Evolutionary conservation across 2,888 invertebrate species (phyloP).

Genomic region (Dexiosoma caninum): DNA sequence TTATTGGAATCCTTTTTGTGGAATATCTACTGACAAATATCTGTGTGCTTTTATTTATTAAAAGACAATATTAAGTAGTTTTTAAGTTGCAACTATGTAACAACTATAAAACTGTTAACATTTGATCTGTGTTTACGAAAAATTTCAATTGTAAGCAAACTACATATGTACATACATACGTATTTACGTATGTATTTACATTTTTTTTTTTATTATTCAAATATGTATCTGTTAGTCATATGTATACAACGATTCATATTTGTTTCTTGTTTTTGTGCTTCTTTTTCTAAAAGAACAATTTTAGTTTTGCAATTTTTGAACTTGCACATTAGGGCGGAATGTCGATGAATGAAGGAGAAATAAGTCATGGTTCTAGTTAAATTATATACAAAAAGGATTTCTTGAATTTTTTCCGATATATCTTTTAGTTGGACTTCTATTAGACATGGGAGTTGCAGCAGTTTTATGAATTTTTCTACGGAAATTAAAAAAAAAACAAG

Average conservation of each 20-base stretch:
- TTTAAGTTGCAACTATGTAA: slow-evolving; percentile 21
- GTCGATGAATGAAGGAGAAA: too few species aligned
- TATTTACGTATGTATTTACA: too few species aligned
- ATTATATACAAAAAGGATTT: too few species aligned
- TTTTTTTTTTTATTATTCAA: neutral
- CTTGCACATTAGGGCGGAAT: too few species aligned
- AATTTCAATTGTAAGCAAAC: slow-evolving; percentile 48
- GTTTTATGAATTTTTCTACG: too few species aligned
- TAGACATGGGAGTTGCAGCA: too few species aligned
- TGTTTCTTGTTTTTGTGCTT: neutral
- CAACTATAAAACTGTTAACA: slow-evolving; percentile 42
- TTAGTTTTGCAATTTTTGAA: neutral
- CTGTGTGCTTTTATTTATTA: slow-evolving; percentile 3
- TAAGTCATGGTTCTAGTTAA: too few species aligned
- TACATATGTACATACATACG: slow-evolving; percentile 2
- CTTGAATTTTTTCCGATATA: too few species aligned
- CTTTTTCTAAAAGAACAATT: neutral
- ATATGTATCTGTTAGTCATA: too few species aligned
- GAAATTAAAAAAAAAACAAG: too few species aligned
- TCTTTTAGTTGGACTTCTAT: too few species aligned
- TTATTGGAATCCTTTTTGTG: neutral
- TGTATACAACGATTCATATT: too few species aligned
- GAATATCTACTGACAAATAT: neutral
- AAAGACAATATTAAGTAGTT: slow-evolving; percentile 31
- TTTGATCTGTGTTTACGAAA: slow-evolving; percentile 32